Conservation (phyloP, 1,140 invertebrate genomes). For the Condylostylus longicornis region DNA sequence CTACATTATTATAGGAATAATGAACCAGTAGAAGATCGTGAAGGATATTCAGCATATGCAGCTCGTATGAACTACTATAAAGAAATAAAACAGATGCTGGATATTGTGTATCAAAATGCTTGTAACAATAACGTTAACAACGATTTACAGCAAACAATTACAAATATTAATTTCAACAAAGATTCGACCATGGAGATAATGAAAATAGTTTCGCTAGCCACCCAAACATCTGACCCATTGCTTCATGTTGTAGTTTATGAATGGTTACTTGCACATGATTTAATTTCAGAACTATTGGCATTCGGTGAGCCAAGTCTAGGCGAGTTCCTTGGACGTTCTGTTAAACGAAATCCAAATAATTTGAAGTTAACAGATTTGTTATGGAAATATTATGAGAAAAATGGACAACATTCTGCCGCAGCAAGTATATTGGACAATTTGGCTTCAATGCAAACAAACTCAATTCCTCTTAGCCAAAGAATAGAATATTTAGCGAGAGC, state of each 20-base stretch:
- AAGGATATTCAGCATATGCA: slow-evolving; percentile 52
- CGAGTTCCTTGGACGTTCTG: slow-evolving; percentile 53
- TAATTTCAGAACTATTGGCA: slow-evolving; percentile 61
- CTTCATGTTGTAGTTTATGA: slow-evolving; percentile 83
- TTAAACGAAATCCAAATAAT: slow-evolving; percentile 36
- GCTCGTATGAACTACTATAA: slow-evolving; percentile 68
- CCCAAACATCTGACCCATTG: slow-evolving; percentile 61
- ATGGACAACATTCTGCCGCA: slow-evolving; percentile 81
- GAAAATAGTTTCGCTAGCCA: slow-evolving; percentile 35
- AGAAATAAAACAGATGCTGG: slow-evolving; percentile 64
- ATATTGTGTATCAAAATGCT: slow-evolving; percentile 53
- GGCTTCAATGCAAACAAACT: slow-evolving; percentile 59
- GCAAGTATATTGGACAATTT: slow-evolving; percentile 79
- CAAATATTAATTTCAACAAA: slow-evolving; percentile 7
- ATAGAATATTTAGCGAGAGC: slow-evolving; percentile 84
- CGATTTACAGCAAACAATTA: slow-evolving; percentile 2
- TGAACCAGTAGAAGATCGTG: slow-evolving; percentile 62
- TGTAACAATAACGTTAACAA: slow-evolving; percentile 15
- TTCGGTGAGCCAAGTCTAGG: slow-evolving; percentile 68
- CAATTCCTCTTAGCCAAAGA: slow-evolving; percentile 50
- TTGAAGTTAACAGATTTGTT: slow-evolving; percentile 67
- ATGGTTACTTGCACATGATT: slow-evolving; percentile 64
- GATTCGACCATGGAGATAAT: slow-evolving; percentile 25
- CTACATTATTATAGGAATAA: slow-evolving; percentile 77
- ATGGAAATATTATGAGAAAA: slow-evolving; percentile 93